These are phyloP conservation scores for Smithornis capensis DNA, from an alignment of 2,113 vertebrate genomes.

Conservation along the genomic window DNA sequence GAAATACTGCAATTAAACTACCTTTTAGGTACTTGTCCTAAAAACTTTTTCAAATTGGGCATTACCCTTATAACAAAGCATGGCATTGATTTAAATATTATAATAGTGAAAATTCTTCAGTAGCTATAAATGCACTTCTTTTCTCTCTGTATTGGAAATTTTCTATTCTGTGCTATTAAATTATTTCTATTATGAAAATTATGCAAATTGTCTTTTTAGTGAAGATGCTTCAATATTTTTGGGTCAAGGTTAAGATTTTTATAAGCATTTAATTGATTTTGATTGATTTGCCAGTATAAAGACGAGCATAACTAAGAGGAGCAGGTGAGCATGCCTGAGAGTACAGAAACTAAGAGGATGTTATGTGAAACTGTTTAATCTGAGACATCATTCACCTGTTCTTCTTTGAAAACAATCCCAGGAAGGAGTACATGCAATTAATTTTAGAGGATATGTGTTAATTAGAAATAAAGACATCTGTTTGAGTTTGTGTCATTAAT, in stretches of 20 bases:
- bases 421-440: background rate
- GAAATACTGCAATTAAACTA: background rate
- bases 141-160: background rate
- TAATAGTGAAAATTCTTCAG: background rate
- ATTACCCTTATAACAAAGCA: background rate
- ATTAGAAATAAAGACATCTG: conserved; percentile 48
- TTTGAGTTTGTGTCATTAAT: conserved; percentile 14
- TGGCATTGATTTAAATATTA: background rate
- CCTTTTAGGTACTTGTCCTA: background rate
- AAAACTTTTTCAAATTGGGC: background rate
- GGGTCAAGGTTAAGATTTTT: background rate
- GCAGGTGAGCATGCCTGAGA: background rate
- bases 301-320: background rate
- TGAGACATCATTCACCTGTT: conserved; percentile 1
- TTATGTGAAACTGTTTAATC: background rate
- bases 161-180: background rate
- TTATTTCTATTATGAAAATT: background rate
- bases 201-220: background rate
- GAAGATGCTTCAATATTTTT: background rate
- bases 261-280: background rate
- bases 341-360: background rate
- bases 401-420: background rate
- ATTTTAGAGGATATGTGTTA: conserved; percentile 3
- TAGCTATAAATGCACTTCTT: background rate
- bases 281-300: background rate